Percentiles rank a stretch among this genome's conserved stretches.
These are phyloP conservation scores for Caenorhabditis sp. DNA, from an alignment of 2,888 invertebrate species.

Conservation along the genomic window DNA sequence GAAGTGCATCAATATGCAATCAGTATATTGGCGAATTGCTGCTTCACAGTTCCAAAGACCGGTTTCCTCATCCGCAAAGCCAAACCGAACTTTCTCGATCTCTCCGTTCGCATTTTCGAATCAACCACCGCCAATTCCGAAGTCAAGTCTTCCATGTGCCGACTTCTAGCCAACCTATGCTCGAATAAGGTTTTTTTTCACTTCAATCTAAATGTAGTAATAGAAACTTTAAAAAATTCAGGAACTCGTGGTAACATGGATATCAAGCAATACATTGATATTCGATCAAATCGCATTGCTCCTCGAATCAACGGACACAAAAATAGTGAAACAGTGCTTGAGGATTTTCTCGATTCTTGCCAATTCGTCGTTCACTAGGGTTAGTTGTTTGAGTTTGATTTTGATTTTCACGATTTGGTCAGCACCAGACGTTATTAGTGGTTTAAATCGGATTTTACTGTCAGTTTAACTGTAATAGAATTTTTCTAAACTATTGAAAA, in stretches of 20 bases:
- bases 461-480: too few species aligned
- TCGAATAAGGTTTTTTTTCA: slow-evolving; percentile 42
- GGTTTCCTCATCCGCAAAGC: slow-evolving; percentile 21
- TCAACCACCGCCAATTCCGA: slow-evolving; percentile 32
- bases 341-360: slow-evolving; percentile 37
- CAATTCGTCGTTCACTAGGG: slow-evolving; percentile 37
- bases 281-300: slow-evolving; percentile 47
- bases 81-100: slow-evolving; percentile 23
- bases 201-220: background rate
- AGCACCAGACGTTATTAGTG: too few species aligned
- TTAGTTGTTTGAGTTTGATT: too few species aligned
- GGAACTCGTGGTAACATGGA: slow-evolving; percentile 50
- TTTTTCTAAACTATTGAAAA: too few species aligned
- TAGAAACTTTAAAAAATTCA: slow-evolving; percentile 4
- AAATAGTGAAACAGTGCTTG: slow-evolving; percentile 40
- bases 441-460: too few species aligned
- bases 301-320: slow-evolving; percentile 34
- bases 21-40: slow-evolving; percentile 38
- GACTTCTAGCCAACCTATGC: slow-evolving; percentile 59
- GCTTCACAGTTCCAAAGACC: slow-evolving; percentile 18
- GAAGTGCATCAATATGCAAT: slow-evolving; percentile 33
- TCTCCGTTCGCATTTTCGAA: slow-evolving; percentile 50
- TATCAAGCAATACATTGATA: slow-evolving; percentile 43
- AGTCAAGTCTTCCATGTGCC: slow-evolving; percentile 44
- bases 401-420: too few species aligned